phyloP scores from a whole-genome alignment of 1,140 invertebrate species.

The Aphaenogaster floridana region DNA sequence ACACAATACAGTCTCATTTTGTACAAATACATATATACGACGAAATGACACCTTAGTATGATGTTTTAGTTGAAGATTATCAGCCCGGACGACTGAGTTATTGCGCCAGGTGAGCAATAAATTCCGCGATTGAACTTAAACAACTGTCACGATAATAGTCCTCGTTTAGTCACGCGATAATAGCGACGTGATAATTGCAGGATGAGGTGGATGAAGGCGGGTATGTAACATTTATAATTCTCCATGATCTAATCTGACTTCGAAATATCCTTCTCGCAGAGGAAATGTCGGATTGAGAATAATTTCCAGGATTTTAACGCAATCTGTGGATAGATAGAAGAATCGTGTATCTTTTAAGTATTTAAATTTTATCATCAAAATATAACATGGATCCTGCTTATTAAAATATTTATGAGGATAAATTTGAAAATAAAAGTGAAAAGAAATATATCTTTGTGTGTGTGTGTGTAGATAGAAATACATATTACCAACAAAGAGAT shows the following conservation, averaged over 20 bases:
- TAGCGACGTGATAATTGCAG: conserved; percentile 24
- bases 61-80: conserved; percentile 38
- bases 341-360: not conserved
- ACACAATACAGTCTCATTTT: not conserved
- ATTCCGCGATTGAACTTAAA: conserved; percentile 23
- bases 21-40: not conserved
- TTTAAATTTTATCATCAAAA: not conserved
- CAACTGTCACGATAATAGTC: conserved; percentile 4
- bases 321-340: not conserved
- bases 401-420: not conserved
- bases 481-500: not conserved
- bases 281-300: not conserved
- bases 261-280: not conserved
- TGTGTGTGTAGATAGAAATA: not conserved
- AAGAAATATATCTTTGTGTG: not conserved
- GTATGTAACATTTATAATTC: conserved; percentile 38
- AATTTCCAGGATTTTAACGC: not conserved
- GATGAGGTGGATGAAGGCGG: not conserved
- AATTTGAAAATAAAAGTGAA: not conserved
- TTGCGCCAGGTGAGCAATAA: conserved; percentile 25
- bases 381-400: not conserved
- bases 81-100: not conserved
- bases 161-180: conserved; percentile 36
- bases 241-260: conserved; percentile 35
- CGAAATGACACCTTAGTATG: not conserved